phyloP scores from a whole-genome alignment of 2,113 vertebrate genomes.

The Marmota monax region DNA sequence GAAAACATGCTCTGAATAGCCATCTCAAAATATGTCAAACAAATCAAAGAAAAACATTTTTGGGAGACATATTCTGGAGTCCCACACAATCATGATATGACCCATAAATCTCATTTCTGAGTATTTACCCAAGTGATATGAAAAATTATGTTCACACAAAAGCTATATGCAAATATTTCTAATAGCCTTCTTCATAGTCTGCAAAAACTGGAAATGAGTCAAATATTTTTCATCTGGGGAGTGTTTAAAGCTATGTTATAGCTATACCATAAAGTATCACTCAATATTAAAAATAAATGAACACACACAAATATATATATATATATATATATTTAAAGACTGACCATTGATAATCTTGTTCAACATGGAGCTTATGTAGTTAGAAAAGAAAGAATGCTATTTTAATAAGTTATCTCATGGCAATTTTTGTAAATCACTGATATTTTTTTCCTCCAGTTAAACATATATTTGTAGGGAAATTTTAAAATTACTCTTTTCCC shows the following conservation, averaged over 20 bases:
- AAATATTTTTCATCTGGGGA: neutral
- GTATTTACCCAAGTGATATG: neutral
- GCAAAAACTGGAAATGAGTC: neutral
- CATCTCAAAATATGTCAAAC: neutral
- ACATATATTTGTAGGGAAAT: neutral
- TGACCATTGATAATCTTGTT: too few relatives aligned
- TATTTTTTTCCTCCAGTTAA: neutral
- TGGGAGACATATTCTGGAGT: neutral
- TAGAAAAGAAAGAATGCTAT: neutral
- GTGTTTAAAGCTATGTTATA: fast-evolving
- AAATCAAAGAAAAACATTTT: neutral
- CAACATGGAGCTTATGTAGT: neutral
- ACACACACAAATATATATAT: too few relatives aligned
- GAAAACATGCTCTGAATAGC: neutral
- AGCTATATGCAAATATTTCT: neutral
- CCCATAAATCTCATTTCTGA: neutral
- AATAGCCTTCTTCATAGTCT: neutral
- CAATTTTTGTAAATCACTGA: neutral
- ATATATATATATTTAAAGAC: too few relatives aligned
- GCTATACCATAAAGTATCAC: fast-evolving
- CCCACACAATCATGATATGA: neutral
- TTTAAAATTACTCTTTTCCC: neutral
- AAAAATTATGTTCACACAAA: neutral
- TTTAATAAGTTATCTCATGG: neutral
- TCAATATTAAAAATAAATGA: too few relatives aligned